Evolutionary conservation across 23 tunicate species (phyloP).

Genomic region (Styela plicata): DNA sequence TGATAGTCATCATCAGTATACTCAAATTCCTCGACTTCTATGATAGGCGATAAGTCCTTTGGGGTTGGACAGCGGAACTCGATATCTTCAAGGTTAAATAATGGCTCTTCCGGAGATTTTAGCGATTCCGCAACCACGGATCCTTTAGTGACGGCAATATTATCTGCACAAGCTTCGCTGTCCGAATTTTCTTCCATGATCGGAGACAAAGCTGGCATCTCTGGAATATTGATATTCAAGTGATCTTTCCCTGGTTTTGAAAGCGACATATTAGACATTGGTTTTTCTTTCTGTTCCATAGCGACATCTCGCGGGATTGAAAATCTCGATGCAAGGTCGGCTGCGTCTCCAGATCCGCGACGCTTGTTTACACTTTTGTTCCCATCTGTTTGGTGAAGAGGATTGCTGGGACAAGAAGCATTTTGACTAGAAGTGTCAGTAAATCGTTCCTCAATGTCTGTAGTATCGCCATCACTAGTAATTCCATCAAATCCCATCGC

Average conservation of each 20-base stretch:
- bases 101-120: background rate
- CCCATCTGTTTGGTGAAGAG: background rate
- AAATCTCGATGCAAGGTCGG: background rate
- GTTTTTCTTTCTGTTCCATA: background rate
- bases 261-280: background rate
- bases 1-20: background rate
- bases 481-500: background rate
- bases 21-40: conserved; percentile 30
- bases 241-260: background rate
- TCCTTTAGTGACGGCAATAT: background rate
- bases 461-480: background rate
- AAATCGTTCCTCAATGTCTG: background rate
- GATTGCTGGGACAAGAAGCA: background rate
- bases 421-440: background rate
- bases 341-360: background rate
- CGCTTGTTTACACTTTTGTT: background rate
- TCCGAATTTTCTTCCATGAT: conserved; percentile 64
- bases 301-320: background rate
- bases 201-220: conserved; percentile 36
- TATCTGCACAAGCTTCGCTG: background rate
- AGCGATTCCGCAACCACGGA: background rate
- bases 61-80: conserved; percentile 2
- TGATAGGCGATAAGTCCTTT: conserved; percentile 16
- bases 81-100: background rate
- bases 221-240: background rate